These are phyloP conservation scores for Phoxinus dragarum DNA, from an alignment of 2,797 vertebrate genomes.

Conservation along the genomic window DNA sequence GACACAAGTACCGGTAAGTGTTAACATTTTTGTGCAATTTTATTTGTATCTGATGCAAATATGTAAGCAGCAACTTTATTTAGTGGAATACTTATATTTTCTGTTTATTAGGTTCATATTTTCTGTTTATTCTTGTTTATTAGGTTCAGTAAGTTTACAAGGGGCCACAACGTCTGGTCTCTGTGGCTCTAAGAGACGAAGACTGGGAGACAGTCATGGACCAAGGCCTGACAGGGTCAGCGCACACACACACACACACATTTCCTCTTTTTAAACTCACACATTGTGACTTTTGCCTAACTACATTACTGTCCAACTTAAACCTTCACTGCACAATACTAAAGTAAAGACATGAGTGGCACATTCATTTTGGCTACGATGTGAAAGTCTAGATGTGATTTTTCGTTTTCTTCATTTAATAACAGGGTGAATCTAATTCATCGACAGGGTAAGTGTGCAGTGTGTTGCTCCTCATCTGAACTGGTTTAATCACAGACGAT, in stretches of 20 bases:
- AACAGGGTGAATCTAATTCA: constrained; percentile 36
- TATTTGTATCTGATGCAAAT: background rate
- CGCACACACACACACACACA: background rate
- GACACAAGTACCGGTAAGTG: constrained; percentile 56
- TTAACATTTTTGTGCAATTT: background rate
- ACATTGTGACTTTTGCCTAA: background rate
- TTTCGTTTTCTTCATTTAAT: background rate
- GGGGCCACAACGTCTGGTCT: background rate
- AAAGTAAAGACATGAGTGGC: background rate
- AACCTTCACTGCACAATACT: background rate
- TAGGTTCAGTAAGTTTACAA: background rate
- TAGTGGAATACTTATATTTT: background rate
- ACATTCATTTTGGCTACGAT: background rate
- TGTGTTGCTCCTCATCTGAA: background rate
- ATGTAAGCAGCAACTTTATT: background rate
- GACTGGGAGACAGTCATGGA: background rate
- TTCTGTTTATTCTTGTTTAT: background rate
- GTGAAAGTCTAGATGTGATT: background rate
- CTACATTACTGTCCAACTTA: background rate
- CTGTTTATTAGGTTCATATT: background rate
- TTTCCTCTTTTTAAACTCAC: background rate
- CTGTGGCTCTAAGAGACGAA: background rate
- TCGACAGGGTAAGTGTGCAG: constrained; percentile 8
- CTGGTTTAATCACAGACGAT: background rate
- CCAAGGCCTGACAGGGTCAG: constrained; percentile 34